Evolutionary conservation across 2,113 vertebrate species (phyloP).

Genomic region (Lasiurus cinereus): DNA sequence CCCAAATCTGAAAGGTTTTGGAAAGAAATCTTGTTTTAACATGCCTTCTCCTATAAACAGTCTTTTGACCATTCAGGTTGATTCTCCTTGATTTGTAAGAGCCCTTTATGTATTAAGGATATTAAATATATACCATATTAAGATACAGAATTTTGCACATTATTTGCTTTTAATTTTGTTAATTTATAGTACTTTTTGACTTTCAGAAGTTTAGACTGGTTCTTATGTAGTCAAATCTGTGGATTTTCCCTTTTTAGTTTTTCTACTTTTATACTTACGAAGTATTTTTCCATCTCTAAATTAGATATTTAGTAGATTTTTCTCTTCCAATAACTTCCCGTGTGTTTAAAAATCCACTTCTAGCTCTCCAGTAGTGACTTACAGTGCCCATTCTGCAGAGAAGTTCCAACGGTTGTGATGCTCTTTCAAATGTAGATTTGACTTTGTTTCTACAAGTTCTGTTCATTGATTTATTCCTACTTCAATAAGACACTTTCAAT

Average conservation of each 20-base stretch:
- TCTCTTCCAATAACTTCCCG: not conserved
- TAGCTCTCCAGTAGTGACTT: not conserved
- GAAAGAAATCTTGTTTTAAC: not conserved
- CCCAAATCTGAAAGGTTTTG: not conserved
- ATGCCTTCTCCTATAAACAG: not conserved
- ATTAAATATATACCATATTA: conserved; percentile 18
- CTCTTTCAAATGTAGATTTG: not conserved
- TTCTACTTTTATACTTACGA: not conserved
- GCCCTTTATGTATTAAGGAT: not conserved
- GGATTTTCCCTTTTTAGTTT: conserved; percentile 21
- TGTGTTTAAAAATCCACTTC: not conserved
- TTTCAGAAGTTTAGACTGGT: not conserved
- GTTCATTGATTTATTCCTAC: not conserved
- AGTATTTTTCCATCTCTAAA: conserved; percentile 22
- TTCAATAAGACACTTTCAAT: not conserved
- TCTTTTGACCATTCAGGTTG: conserved; percentile 7
- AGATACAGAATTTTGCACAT: not conserved
- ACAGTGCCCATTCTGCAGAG: not conserved
- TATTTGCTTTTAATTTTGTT: conserved; percentile 21
- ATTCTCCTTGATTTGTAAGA: not conserved
- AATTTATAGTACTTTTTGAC: not conserved
- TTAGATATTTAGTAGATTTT: conserved; percentile 13
- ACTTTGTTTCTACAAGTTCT: not conserved
- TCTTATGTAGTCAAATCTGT: not conserved
- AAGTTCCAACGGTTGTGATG: not conserved